A percentile compares a stretch with the other conserved stretches of the same genome.
Conservation (phyloP, 2,797 vertebrate species). For the Cygnus olor region DNA sequence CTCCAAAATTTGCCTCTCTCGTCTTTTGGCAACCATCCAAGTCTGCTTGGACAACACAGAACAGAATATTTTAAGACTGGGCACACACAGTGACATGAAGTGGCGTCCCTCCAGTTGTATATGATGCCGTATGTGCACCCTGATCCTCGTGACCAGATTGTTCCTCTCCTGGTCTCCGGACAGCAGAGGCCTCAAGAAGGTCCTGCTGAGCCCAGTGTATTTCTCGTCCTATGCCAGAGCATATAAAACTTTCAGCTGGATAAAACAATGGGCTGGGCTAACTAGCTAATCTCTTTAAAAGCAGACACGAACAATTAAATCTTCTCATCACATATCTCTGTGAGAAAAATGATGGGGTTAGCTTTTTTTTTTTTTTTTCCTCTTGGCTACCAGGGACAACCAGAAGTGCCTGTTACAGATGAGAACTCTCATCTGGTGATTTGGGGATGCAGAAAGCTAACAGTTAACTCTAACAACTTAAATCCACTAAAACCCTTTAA, state of each 20-base stretch:
- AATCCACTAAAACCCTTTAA: not conserved
- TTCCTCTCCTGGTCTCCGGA: not conserved
- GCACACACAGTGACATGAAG: not conserved
- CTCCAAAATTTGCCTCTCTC: not conserved
- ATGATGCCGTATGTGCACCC: not conserved
- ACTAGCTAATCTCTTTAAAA: slow-evolving; percentile 37
- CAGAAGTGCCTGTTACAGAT: not conserved
- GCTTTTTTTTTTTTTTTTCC: not conserved
- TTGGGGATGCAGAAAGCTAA: not conserved
- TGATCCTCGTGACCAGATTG: not conserved
- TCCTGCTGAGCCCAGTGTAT: slow-evolving; percentile 12
- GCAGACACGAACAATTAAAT: not conserved
- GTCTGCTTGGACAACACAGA: not conserved
- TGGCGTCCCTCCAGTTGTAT: not conserved
- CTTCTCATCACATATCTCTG: not conserved
- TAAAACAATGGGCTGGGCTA: slow-evolving; percentile 10
- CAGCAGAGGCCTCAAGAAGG: not conserved
- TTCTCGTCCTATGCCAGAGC: slow-evolving; percentile 7
- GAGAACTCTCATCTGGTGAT: not conserved
- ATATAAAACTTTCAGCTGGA: slow-evolving; percentile 17
- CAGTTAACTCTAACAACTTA: not conserved
- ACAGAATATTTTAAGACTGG: not conserved
- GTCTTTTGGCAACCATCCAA: slow-evolving; percentile 41
- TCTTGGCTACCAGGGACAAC: not conserved
- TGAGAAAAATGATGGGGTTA: not conserved